phyloP scores from a whole-genome alignment of 2,888 invertebrate genomes.

The Masnerella sp. region DNA sequence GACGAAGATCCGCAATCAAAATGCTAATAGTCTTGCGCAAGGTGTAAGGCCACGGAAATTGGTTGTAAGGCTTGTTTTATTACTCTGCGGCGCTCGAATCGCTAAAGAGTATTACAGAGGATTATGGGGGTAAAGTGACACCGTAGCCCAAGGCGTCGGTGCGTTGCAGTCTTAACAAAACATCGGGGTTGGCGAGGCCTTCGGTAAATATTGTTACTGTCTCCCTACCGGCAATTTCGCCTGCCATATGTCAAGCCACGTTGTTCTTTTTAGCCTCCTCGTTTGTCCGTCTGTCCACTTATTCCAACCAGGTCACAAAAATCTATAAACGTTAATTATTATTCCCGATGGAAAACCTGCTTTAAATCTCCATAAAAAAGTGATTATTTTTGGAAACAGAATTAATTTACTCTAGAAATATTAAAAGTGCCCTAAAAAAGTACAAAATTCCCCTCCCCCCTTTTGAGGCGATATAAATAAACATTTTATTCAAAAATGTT shows the following conservation, averaged over 20 bases:
- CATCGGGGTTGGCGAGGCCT: constrained; percentile 72
- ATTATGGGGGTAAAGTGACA: constrained; percentile 75
- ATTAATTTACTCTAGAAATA: too few relatives aligned
- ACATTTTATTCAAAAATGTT: too few relatives aligned
- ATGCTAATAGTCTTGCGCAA: constrained; percentile 73
- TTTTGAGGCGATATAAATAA: too few relatives aligned
- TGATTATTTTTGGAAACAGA: too few relatives aligned
- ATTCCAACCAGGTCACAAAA: constrained; percentile 50
- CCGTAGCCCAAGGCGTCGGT: constrained; percentile 68
- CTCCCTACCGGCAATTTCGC: constrained; percentile 74
- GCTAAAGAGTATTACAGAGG: constrained; percentile 75
- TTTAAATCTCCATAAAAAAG: too few relatives aligned
- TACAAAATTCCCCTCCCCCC: too few relatives aligned
- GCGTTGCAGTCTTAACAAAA: constrained; percentile 76
- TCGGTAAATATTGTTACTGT: constrained; percentile 77
- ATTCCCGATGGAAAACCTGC: neutral
- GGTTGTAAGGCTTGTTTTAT: constrained; percentile 73
- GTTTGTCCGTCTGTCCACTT: constrained; percentile 56
- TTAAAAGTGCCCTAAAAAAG: too few relatives aligned
- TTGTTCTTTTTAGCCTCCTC: constrained; percentile 68
- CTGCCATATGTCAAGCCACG: constrained; percentile 74
- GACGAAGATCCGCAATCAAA: constrained; percentile 72
- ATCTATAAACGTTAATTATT: constrained; percentile 62
- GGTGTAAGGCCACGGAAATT: constrained; percentile 76
- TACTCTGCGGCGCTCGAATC: constrained; percentile 68